These are phyloP conservation scores for Cichladusa arquata DNA, from an alignment of 2,113 vertebrate species.

Conservation along the genomic window DNA sequence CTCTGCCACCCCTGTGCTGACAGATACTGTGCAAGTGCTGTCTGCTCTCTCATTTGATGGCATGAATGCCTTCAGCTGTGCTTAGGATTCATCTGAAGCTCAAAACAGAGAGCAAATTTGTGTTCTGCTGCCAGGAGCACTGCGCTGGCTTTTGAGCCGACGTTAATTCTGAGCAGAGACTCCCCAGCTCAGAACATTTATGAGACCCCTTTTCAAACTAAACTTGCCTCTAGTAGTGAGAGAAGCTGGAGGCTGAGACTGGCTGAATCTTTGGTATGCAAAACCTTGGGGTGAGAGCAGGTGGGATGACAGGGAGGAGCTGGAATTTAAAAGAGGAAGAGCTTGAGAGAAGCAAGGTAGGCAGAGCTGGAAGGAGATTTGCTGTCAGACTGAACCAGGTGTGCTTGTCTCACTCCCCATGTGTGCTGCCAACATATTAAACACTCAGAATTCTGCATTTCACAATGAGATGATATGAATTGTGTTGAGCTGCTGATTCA, in stretches of 20 bases:
- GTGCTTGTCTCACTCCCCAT: neutral
- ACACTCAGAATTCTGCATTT: neutral
- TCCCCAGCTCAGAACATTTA: neutral
- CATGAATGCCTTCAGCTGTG: constrained; percentile 31
- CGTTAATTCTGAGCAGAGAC: neutral
- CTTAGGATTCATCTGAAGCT: constrained; percentile 36
- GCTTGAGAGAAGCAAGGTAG: neutral
- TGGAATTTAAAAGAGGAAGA: neutral
- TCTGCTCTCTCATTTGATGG: neutral
- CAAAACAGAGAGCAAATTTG: constrained; percentile 27
- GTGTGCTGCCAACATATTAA: neutral
- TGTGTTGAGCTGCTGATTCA: no score
- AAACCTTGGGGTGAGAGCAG: neutral
- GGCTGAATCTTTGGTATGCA: neutral
- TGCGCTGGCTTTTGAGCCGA: neutral
- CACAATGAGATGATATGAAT: neutral
- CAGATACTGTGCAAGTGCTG: neutral
- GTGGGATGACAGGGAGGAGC: neutral
- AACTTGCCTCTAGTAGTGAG: neutral
- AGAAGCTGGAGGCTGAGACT: neutral
- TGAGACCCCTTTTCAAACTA: neutral
- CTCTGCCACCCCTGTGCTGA: neutral
- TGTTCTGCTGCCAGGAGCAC: constrained; percentile 9
- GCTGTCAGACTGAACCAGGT: neutral
- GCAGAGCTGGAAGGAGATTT: neutral